Evolutionary conservation across 2,888 invertebrate species (phyloP).

Genomic region (Tipula vernalis): DNA sequence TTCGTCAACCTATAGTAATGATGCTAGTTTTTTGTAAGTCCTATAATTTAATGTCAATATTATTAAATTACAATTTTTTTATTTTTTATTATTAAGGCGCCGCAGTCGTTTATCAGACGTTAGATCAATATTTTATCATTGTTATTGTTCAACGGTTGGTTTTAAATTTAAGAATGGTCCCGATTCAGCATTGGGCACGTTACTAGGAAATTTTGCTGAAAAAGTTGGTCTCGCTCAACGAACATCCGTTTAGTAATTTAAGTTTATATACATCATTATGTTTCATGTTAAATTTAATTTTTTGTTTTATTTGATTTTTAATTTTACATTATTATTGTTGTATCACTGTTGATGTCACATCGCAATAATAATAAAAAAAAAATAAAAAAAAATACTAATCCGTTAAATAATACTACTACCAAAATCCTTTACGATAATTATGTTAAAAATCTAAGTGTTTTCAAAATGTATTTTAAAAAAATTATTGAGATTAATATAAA

Average conservation of each 20-base stretch:
- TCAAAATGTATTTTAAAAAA: background rate
- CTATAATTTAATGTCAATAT: background rate
- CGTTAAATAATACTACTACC: background rate
- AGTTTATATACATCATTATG: background rate
- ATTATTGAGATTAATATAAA: background rate
- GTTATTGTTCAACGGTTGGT: constrained; percentile 16
- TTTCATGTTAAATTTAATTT: background rate
- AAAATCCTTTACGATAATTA: background rate
- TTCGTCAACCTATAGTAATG: constrained; percentile 14
- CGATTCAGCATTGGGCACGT: constrained; percentile 15
- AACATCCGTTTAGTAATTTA: constrained; percentile 9
- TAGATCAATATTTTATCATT: constrained; percentile 16
- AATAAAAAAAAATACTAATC: background rate
- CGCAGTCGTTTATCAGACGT: constrained; percentile 15
- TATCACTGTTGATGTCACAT: background rate
- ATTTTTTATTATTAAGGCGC: constrained; percentile 8
- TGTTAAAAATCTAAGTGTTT: background rate
- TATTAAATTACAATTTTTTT: background rate
- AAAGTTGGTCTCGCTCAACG: constrained; percentile 14
- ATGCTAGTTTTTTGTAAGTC: constrained; percentile 14
- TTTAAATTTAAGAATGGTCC: constrained; percentile 17
- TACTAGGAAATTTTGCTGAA: constrained; percentile 17
- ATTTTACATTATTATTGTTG: background rate
- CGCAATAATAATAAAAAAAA: background rate
- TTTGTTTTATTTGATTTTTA: background rate